Evolutionary conservation across 2,888 invertebrate species (phyloP).

Genomic region (Mesochorus sp.): DNA sequence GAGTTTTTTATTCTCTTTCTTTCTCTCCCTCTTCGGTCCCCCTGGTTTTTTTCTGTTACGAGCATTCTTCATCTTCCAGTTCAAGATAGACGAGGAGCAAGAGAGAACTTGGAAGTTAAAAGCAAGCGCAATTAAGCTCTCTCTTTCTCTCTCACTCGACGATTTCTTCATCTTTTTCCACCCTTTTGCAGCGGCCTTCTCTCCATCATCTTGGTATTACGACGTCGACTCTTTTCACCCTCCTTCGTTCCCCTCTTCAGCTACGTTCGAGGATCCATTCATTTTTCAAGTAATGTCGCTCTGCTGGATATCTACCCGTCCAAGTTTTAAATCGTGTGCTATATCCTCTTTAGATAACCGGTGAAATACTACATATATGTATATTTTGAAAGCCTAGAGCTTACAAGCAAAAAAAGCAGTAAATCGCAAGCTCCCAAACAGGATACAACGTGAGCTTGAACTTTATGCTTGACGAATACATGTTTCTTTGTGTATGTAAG

Average conservation of each 20-base stretch:
- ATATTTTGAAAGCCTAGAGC: neutral
- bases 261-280: slow-evolving; percentile 72
- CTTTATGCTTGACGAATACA: neutral
- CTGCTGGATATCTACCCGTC: slow-evolving; percentile 72
- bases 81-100: slow-evolving; percentile 61
- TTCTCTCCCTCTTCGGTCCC: slow-evolving; percentile 4
- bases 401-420: neutral
- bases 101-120: slow-evolving; percentile 74
- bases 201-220: slow-evolving; percentile 51
- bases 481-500: neutral
- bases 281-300: slow-evolving; percentile 76
- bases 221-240: slow-evolving; percentile 32
- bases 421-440: neutral
- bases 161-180: slow-evolving; percentile 33
- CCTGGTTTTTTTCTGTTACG: neutral
- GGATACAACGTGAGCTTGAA: neutral
- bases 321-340: slow-evolving; percentile 75
- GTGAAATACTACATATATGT: neutral
- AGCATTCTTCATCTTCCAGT: slow-evolving; percentile 48
- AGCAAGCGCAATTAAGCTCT: slow-evolving; percentile 78
- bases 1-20: slow-evolving; percentile 51
- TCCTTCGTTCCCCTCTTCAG: neutral
- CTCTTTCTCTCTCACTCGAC: slow-evolving; percentile 59
- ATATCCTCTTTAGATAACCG: slow-evolving; percentile 63
- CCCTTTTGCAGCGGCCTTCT: slow-evolving; percentile 27